phyloP scores from a whole-genome alignment of 2,113 vertebrate genomes.

The Cynopterus brachyotis region DNA sequence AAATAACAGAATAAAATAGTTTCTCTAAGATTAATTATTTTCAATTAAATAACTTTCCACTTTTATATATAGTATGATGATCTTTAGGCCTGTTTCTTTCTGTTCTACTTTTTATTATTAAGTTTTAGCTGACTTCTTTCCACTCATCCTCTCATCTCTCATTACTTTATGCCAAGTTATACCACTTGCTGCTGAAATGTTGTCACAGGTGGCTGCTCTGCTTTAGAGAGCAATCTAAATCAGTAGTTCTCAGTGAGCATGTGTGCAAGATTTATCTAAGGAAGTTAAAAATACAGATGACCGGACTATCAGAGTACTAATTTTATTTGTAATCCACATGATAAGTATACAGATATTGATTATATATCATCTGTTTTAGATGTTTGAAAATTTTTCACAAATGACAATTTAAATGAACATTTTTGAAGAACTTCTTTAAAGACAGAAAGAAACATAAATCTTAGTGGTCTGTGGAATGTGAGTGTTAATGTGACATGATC shows the following conservation, averaged over 20 bases:
- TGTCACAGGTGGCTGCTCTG: not conserved
- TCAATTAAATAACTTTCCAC: not conserved
- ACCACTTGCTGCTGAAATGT: not conserved
- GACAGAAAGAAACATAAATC: not conserved
- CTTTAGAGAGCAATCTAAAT: not conserved
- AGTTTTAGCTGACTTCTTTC: not conserved
- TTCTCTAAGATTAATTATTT: slow-evolving; percentile 3
- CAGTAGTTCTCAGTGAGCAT: not conserved
- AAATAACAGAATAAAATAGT: not conserved
- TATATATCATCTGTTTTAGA: not conserved
- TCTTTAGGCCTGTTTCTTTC: not conserved
- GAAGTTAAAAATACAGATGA: not conserved
- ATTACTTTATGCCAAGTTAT: not conserved
- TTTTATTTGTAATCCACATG: not conserved
- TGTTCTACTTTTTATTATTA: not conserved
- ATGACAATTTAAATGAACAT: slow-evolving; percentile 15
- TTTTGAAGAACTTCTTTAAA: slow-evolving; percentile 11
- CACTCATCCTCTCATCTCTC: not conserved
- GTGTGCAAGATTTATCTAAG: not conserved
- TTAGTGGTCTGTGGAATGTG: not conserved
- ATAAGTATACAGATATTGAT: not conserved
- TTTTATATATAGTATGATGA: not conserved
- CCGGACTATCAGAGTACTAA: not conserved
- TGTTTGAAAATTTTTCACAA: not conserved
- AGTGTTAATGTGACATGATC: not conserved